Percentiles rank a stretch among this genome's conserved stretches.
Evolutionary conservation across 2,888 invertebrate genomes (phyloP).

Genomic region (Neocrepidodera transversa): DNA sequence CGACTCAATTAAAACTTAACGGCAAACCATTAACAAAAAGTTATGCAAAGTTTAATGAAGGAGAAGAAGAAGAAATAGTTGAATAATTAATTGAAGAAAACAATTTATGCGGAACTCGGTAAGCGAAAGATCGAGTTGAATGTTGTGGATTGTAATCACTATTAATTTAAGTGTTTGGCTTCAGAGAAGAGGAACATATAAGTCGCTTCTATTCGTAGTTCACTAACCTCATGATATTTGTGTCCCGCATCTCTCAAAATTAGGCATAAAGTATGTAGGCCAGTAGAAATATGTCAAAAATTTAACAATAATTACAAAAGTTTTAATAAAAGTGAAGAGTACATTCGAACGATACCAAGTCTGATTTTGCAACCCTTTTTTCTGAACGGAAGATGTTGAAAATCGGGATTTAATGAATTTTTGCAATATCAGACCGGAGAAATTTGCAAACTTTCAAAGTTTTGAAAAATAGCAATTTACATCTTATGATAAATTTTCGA

Average conservation of each 20-base stretch:
- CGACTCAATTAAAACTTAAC: constrained; percentile 4
- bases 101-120: constrained; percentile 12
- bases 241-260: constrained; percentile 35
- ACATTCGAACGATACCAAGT: too few relatives aligned
- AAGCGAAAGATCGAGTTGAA: constrained; percentile 1
- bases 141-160: constrained; percentile 7
- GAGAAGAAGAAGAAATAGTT: constrained; percentile 8
- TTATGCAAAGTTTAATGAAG: constrained; percentile 10
- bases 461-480: too few relatives aligned
- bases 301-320: too few relatives aligned
- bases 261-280: constrained; percentile 31
- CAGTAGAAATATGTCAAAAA: too few relatives aligned
- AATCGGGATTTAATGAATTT: too few relatives aligned
- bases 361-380: too few relatives aligned
- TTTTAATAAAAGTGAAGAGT: too few relatives aligned
- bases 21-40: background rate
- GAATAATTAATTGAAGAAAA: constrained; percentile 14
- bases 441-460: too few relatives aligned
- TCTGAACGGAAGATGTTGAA: too few relatives aligned
- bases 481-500: too few relatives aligned
- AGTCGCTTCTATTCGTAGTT: constrained; percentile 26
- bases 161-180: constrained; percentile 11
- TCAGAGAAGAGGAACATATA: constrained; percentile 15
- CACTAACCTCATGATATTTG: constrained; percentile 38
- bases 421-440: too few relatives aligned